A percentile compares a stretch with the other conserved stretches of the same genome.
phyloP scores from a whole-genome alignment of 2,113 vertebrate species.

The Ammodramus savannarum region DNA sequence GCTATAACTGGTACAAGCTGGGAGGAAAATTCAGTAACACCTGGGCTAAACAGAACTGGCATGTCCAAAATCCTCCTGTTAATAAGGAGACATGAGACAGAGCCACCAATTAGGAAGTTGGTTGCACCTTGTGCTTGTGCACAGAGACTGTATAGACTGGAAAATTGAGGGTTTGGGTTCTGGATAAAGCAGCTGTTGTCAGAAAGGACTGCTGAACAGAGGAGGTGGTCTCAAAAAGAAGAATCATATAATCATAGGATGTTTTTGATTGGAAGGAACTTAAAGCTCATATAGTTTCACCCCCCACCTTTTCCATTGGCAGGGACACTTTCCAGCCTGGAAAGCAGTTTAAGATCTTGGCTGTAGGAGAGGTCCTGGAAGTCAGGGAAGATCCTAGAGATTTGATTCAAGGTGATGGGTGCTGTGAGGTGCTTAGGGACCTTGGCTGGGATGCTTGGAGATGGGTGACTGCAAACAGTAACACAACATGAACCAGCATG shows the following conservation, averaged over 20 bases:
- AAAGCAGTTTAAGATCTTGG: not conserved
- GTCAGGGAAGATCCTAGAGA: not conserved
- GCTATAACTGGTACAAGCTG: not conserved
- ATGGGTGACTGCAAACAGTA: not conserved
- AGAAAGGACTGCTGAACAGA: not conserved
- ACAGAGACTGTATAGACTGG: not conserved
- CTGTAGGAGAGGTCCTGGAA: not conserved
- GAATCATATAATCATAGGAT: not conserved
- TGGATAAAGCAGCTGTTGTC: not conserved
- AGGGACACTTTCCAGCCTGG: not conserved
- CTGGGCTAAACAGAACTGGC: not conserved
- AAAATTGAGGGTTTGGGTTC: not conserved
- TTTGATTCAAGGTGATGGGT: not conserved
- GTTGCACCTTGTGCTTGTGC: not conserved
- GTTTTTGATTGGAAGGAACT: not conserved
- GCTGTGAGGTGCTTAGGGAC: not conserved
- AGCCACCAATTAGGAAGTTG: not conserved
- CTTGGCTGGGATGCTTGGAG: not conserved
- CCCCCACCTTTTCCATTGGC: not conserved
- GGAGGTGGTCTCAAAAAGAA: not conserved
- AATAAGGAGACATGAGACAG: not conserved
- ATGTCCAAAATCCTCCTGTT: not conserved
- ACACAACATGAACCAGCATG: not conserved
- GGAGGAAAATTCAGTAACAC: not conserved
- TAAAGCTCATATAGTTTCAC: fast-evolving